phyloP scores from a whole-genome alignment of 2,113 vertebrate species.

The Anas platyrhynchos region DNA sequence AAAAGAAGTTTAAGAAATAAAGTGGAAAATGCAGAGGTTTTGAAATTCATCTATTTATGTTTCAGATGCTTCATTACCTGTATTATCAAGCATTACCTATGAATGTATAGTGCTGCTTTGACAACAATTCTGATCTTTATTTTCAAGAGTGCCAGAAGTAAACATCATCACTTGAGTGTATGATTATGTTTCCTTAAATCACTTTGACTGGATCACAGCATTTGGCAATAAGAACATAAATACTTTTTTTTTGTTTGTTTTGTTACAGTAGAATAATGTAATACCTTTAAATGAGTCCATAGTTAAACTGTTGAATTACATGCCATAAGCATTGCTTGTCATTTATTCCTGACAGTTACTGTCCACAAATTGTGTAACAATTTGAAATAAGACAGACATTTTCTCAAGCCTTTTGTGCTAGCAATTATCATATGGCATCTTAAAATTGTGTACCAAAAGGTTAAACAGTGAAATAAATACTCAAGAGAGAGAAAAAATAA shows the following conservation, averaged over 20 bases:
- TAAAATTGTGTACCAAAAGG: not conserved
- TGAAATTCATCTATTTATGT: not conserved
- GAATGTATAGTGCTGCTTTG: not conserved
- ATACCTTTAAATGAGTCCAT: conserved; percentile 17
- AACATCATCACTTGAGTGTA: not conserved
- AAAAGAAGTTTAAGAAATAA: not conserved
- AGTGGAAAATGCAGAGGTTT: not conserved
- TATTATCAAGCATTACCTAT: not conserved
- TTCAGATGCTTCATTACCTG: not conserved
- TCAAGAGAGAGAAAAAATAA: not conserved
- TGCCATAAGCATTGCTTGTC: not conserved
- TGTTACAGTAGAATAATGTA: not conserved
- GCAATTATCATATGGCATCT: not conserved
- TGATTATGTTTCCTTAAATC: not conserved
- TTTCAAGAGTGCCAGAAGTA: not conserved
- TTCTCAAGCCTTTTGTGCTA: conserved; percentile 33
- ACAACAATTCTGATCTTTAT: not conserved
- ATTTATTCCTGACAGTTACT: not conserved
- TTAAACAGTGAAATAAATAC: not conserved
- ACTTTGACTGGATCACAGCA: not conserved
- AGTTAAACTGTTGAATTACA: conserved; percentile 14
- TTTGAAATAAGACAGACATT: not conserved
- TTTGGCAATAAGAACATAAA: conserved; percentile 35
- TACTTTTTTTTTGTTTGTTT: not conserved
- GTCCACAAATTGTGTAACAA: not conserved